Evolutionary conservation across 2,888 invertebrate species (phyloP), one percentile per base, ranked within the genome.

Genomic region (Calephelis perditalis): DNA sequence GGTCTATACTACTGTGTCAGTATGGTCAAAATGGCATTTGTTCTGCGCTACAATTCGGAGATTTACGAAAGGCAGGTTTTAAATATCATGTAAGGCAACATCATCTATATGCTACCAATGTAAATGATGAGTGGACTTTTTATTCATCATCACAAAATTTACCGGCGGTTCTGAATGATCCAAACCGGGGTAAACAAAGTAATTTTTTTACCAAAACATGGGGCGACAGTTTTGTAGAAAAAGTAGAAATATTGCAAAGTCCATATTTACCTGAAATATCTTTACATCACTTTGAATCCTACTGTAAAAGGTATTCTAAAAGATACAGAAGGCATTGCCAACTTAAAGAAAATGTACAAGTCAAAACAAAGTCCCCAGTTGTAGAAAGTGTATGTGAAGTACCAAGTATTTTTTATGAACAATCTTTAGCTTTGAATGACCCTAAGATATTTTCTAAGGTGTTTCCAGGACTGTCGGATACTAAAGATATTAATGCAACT

Each of bases 181-280:
- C 99, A 0, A 95, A 95, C 66, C 94, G 95, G 76, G 96, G 98
- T 68, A 99, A 98, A 84, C 96, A 96, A 81, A 93, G 93, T 67
- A 94, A 98, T 82, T 97, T 99, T 77, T 98, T 99, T 76, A 98
- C 98, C 0, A 97, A 97, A 82, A 98, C 98, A 65, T 99, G 99
- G 99, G 99, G 99, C 55, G 98, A 98, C 74, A 92, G 94, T 63
- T 99, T 99, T 84, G 93, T 97, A 26, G 98, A 98, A 66, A 94
- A 96, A 73, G 91, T 92, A 37, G 93, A 94, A 56, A 93, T 98
- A 71, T 92, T 94, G 47, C 93, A 95, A 68, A 96, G 96, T 72
- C 94, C 95, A 0, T 94, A 96, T 79, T 86, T 98, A 70, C 97
- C 97, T 49, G 95, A 96, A 73, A 94, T 99, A 63, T 94, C 93